Conservation (phyloP, 2,888 invertebrate species). For the Odontocolon sp. region DNA sequence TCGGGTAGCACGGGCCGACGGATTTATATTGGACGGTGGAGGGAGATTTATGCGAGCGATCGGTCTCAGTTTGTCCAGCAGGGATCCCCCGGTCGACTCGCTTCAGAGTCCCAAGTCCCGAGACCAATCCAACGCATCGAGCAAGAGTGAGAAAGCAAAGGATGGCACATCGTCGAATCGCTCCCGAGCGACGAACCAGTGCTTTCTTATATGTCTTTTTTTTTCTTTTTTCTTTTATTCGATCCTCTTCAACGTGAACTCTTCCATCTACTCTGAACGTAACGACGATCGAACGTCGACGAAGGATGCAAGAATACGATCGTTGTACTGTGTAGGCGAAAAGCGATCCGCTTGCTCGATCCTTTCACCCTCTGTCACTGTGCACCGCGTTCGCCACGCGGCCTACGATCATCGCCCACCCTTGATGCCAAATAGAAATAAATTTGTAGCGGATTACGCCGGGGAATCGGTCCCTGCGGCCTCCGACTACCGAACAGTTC, state of each 20-base stretch:
- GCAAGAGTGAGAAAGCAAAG: constrained; percentile 22
- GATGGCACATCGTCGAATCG: constrained; percentile 53
- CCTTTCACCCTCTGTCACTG: constrained; percentile 29
- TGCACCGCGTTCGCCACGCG: constrained; percentile 54
- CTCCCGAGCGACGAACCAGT: constrained; percentile 54
- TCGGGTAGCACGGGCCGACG: constrained; percentile 68
- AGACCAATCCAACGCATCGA: constrained; percentile 26
- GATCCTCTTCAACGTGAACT: background rate
- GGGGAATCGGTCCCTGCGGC: constrained; percentile 60
- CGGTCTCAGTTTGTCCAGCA: constrained; percentile 79
- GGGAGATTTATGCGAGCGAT: constrained; percentile 79
- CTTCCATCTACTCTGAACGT: background rate
- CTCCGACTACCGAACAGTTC: constrained; percentile 1
- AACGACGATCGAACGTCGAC: constrained; percentile 10
- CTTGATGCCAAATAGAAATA: constrained; percentile 77
- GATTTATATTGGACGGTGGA: constrained; percentile 76
- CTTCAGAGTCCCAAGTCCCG: constrained; percentile 23
- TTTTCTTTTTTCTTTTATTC: background rate
- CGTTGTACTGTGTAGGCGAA: too few species aligned
- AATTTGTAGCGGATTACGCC: constrained; percentile 73
- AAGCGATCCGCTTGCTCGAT: constrained; percentile 45
- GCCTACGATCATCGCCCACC: constrained; percentile 69
- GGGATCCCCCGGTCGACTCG: constrained; percentile 34
- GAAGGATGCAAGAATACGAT: background rate
- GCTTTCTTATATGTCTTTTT: constrained; percentile 12